Evolutionary conservation across 2,113 vertebrate species (phyloP).

Genomic region (Trichechus manatus): DNA sequence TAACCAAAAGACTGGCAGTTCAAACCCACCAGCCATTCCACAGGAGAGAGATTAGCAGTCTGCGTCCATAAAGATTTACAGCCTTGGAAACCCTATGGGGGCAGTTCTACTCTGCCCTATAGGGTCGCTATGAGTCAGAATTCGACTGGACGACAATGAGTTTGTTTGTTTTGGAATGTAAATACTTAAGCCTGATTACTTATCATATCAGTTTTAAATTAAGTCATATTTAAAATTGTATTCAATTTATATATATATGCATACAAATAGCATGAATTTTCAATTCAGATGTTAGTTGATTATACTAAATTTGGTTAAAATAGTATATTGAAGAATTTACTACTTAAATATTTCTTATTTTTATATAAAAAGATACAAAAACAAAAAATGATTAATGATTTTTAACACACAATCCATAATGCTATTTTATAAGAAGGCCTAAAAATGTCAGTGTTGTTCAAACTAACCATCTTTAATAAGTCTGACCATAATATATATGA

Average conservation of each 20-base stretch:
- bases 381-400: background rate
- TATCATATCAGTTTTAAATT: background rate
- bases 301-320: conserved; percentile 3
- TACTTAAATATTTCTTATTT: background rate
- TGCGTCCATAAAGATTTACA: no score
- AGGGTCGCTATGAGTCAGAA: no score
- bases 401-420: background rate
- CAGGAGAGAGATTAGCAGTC: no score
- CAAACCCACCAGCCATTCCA: no score
- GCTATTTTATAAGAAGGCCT: background rate
- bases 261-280: background rate
- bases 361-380: background rate
- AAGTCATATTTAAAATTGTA: background rate
- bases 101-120: no score
- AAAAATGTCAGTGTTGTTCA: background rate
- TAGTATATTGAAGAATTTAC: background rate
- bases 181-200: background rate
- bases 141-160: no score
- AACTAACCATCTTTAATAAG: background rate
- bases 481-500: background rate
- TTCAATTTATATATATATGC: background rate
- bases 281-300: background rate
- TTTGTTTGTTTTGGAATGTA: background rate
- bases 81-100: no score
- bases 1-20: no score